phyloP scores from a whole-genome alignment of 2,797 vertebrate species.

The Spizella passerina region DNA sequence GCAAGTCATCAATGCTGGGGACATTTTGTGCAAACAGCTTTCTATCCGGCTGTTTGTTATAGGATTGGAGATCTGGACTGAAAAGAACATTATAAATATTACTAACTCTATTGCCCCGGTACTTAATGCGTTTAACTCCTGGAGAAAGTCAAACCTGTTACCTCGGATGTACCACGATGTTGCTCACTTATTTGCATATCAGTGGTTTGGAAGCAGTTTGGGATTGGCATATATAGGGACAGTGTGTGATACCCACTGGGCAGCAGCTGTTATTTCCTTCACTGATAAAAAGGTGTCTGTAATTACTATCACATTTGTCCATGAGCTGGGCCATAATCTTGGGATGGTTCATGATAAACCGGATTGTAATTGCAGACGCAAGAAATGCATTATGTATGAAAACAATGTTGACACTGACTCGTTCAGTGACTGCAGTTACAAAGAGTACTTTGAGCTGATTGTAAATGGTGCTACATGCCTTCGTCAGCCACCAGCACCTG shows the following conservation, averaged over 20 bases:
- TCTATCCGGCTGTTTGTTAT: slow-evolving; percentile 18
- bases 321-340: not conserved
- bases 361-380: slow-evolving; percentile 13
- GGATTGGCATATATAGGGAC: slow-evolving; percentile 18
- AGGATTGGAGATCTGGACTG: slow-evolving; percentile 68
- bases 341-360: not conserved
- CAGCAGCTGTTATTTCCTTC: not conserved
- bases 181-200: slow-evolving; percentile 49
- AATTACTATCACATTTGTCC: not conserved
- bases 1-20: slow-evolving; percentile 28
- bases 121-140: not conserved
- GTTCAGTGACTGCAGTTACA: slow-evolving; percentile 71
- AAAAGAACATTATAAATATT: not conserved
- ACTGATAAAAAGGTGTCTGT: not conserved
- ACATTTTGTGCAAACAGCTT: slow-evolving; percentile 49
- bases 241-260: not conserved
- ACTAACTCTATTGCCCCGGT: accelerated
- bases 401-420: not conserved
- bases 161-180: not conserved
- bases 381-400: slow-evolving; percentile 49
- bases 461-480: not conserved
- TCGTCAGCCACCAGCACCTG: not conserved
- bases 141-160: not conserved
- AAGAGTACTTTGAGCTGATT: not conserved
- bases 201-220: not conserved